Percentiles rank a stretch among this genome's conserved stretches.
phyloP scores from a whole-genome alignment of 2,113 vertebrate species.

The Pelusios castaneus region DNA sequence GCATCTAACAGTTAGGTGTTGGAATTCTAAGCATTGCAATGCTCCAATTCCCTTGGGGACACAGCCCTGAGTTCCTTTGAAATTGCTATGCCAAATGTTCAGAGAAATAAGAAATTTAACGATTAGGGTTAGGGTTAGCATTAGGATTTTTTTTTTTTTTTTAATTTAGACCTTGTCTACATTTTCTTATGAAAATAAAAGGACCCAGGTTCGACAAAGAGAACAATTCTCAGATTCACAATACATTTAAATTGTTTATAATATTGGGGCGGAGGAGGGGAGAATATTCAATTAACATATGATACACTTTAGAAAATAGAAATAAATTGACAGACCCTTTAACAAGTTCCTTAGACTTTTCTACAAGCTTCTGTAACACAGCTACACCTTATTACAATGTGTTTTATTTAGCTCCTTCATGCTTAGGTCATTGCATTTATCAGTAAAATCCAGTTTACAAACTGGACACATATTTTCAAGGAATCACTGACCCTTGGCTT shows the following conservation, averaged over 20 bases:
- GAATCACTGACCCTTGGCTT: neutral
- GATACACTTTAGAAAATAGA: neutral
- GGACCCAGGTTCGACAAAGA: neutral
- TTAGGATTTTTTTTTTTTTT: too few relatives aligned
- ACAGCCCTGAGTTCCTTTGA: neutral
- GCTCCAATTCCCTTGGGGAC: too few relatives aligned
- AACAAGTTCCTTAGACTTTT: neutral
- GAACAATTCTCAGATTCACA: neutral
- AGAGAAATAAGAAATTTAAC: neutral
- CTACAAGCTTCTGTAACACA: neutral
- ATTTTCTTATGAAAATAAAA: neutral
- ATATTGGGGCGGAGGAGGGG: neutral
- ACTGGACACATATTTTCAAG: neutral
- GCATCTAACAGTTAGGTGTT: neutral
- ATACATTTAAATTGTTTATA: neutral
- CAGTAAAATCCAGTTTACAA: neutral
- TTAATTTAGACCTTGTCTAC: neutral
- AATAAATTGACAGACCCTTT: neutral
- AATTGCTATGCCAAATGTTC: neutral
- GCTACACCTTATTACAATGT: neutral
- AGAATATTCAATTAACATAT: neutral
- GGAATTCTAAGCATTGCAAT: neutral
- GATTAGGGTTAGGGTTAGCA: too few relatives aligned
- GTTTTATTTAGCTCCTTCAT: neutral
- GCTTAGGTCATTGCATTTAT: neutral